Evolutionary conservation across 2,113 vertebrate genomes (phyloP).

Genomic region (Anseranas semipalmata): DNA sequence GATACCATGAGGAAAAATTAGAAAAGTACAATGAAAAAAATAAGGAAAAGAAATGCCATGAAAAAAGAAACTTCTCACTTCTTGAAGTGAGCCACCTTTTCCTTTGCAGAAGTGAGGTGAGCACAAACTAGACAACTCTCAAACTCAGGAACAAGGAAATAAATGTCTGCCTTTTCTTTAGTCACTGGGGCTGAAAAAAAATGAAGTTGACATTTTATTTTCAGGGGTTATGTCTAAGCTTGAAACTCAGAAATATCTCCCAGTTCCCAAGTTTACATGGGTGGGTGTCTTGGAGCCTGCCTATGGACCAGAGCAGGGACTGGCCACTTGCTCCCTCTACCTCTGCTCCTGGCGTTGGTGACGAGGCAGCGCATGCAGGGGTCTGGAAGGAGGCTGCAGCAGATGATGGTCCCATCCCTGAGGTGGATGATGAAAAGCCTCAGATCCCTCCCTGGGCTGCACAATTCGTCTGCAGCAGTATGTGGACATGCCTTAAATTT

Average conservation of each 20-base stretch:
- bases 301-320: neutral
- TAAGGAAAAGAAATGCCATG: neutral
- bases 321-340: neutral
- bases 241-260: neutral
- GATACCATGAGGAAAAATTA: neutral
- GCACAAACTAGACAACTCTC: too few relatives aligned
- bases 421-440: neutral
- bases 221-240: neutral
- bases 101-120: neutral
- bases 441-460: neutral
- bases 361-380: neutral
- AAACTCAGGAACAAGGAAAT: neutral
- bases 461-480: neutral
- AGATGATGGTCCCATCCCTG: rapidly evolving
- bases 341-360: neutral
- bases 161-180: neutral
- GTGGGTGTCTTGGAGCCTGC: neutral
- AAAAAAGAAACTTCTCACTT: neutral
- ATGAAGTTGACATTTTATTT: neutral
- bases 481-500: neutral
- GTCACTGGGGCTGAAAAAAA: neutral
- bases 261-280: neutral
- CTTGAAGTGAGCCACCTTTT: neutral
- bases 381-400: neutral
- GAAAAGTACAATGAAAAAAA: neutral